These are phyloP conservation scores for Molothrus ater DNA, from an alignment of 2,797 vertebrate genomes.

Conservation along the genomic window DNA sequence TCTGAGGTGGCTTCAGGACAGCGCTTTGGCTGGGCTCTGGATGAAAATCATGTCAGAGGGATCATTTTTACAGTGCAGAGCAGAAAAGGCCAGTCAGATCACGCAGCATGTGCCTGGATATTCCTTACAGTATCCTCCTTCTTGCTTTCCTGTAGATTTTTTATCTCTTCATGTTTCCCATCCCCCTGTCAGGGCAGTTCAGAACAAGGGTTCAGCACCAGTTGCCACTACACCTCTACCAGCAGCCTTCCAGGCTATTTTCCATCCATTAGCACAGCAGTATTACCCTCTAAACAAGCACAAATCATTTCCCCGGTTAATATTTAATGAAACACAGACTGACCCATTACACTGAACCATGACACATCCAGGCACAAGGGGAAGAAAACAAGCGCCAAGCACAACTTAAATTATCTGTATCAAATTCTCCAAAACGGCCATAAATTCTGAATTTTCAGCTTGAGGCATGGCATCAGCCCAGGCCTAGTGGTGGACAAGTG, in stretches of 20 bases:
- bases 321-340: conserved; percentile 27
- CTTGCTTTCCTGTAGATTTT: background rate
- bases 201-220: background rate
- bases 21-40: background rate
- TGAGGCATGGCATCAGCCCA: background rate
- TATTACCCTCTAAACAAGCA: background rate
- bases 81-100: background rate
- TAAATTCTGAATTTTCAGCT: background rate
- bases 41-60: background rate
- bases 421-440: background rate
- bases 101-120: background rate
- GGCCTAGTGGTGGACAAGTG: background rate
- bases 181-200: background rate
- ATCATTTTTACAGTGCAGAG: background rate
- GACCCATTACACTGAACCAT: background rate
- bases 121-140: background rate
- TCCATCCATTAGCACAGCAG: conserved; percentile 4
- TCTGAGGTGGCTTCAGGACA: background rate
- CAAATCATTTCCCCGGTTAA: background rate
- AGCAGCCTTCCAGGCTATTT: conserved; percentile 1
- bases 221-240: background rate
- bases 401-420: background rate
- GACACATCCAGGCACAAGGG: background rate
- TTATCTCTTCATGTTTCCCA: background rate
- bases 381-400: background rate